These are phyloP conservation scores for Marmota flaviventris DNA, from an alignment of 2,113 vertebrate species.

Conservation along the genomic window DNA sequence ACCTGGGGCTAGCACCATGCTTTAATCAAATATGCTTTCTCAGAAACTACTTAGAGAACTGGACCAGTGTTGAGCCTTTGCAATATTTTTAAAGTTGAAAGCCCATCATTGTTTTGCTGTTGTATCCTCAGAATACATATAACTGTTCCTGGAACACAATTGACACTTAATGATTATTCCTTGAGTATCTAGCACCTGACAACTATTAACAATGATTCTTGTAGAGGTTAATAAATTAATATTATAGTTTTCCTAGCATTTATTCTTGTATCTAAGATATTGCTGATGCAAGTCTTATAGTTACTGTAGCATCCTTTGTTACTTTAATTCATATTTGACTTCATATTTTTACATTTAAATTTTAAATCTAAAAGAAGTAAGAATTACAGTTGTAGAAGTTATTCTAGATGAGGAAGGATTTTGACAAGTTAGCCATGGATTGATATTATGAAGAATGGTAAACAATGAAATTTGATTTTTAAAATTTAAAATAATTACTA, in stretches of 20 bases:
- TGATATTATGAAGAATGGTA: neutral
- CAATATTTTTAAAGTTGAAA: neutral
- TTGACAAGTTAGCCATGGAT: neutral
- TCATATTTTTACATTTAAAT: constrained; percentile 1
- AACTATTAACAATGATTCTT: neutral
- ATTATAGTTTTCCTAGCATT: neutral
- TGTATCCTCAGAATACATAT: neutral
- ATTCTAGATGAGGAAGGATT: neutral
- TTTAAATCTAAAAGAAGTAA: neutral
- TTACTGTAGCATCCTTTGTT: neutral
- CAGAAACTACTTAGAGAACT: neutral
- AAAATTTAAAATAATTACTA: no score
- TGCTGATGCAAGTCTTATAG: neutral
- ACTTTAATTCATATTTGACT: neutral
- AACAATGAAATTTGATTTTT: constrained; percentile 1
- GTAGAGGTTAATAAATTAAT: neutral
- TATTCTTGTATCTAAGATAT: neutral
- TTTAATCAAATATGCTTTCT: neutral
- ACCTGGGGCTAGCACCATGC: neutral
- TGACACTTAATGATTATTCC: neutral
- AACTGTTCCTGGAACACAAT: neutral
- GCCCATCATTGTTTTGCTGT: neutral
- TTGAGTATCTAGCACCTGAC: neutral
- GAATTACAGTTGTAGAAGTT: neutral
- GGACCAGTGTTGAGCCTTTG: neutral